phyloP scores from a whole-genome alignment of 2,797 vertebrate genomes.

The Avahi laniger region DNA sequence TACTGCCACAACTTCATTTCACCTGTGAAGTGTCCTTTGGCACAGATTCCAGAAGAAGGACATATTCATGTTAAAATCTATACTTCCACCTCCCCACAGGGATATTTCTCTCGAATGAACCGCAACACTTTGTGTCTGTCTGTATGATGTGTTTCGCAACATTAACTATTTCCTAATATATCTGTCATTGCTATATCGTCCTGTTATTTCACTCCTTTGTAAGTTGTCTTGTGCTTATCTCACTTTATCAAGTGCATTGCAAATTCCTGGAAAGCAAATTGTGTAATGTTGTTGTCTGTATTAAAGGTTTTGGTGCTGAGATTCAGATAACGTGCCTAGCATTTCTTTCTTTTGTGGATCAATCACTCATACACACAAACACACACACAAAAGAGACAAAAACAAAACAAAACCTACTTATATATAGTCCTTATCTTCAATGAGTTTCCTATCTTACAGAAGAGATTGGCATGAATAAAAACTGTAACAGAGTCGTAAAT shows the following conservation, averaged over 20 bases:
- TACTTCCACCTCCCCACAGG: no score
- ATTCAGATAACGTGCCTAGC: background rate
- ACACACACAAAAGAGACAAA: background rate
- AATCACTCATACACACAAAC: background rate
- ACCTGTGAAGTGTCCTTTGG: background rate
- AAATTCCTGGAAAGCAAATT: slow-evolving; percentile 34
- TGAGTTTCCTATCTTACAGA: background rate
- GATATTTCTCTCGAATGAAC: background rate
- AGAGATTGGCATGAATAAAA: background rate
- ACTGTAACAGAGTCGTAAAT: background rate
- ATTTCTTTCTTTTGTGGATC: background rate
- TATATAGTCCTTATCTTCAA: background rate
- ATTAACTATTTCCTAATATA: background rate
- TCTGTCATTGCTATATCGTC: background rate
- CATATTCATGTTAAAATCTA: background rate
- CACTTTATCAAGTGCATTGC: background rate
- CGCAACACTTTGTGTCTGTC: background rate
- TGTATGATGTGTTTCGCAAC: background rate
- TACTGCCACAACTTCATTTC: background rate
- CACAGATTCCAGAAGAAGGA: background rate
- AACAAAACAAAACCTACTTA: background rate
- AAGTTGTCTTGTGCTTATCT: background rate
- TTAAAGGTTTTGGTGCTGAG: background rate
- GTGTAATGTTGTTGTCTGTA: background rate
- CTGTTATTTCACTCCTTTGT: background rate